These are phyloP conservation scores for Syngnathus scovelli DNA, from an alignment of 2,113 vertebrate species.

Conservation along the genomic window DNA sequence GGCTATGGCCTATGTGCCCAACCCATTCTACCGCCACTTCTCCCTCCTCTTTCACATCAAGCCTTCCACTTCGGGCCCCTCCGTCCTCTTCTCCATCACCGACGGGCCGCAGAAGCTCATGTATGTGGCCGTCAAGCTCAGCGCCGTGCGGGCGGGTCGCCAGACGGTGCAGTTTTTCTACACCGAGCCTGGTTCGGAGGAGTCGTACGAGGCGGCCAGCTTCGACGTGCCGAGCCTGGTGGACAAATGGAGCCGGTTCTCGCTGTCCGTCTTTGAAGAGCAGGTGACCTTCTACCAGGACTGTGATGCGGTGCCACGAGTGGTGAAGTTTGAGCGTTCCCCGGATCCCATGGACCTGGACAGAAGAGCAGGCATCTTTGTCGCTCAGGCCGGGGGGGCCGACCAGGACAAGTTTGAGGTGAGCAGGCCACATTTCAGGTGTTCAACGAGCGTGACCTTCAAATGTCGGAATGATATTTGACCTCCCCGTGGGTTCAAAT, in stretches of 20 bases:
- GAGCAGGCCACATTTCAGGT: constrained; percentile 8
- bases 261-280: constrained; percentile 75
- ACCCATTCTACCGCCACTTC: constrained; percentile 83
- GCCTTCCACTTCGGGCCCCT: constrained; percentile 63
- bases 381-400: constrained; percentile 82
- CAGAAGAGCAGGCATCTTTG: constrained; percentile 75
- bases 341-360: constrained; percentile 80
- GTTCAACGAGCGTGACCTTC: background rate
- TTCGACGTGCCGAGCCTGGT: constrained; percentile 76
- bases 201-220: constrained; percentile 72
- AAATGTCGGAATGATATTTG: background rate
- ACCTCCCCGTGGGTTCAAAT: too few species aligned
- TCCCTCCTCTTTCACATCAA: constrained; percentile 81
- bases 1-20: constrained; percentile 75
- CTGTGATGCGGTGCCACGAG: constrained; percentile 71
- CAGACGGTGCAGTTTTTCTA: constrained; percentile 84
- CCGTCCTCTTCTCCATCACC: constrained; percentile 82
- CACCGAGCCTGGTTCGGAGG: constrained; percentile 73
- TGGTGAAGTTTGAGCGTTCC: constrained; percentile 73
- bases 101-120: constrained; percentile 76
- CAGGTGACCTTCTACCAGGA: constrained; percentile 76
- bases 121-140: constrained; percentile 82
- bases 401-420: constrained; percentile 85
- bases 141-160: constrained; percentile 40
- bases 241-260: constrained; percentile 77